Evolutionary conservation across 37 sponge, comb jelly and placozoan genomes (phyloP).

Genomic region (Hexactinellida sp.): DNA sequence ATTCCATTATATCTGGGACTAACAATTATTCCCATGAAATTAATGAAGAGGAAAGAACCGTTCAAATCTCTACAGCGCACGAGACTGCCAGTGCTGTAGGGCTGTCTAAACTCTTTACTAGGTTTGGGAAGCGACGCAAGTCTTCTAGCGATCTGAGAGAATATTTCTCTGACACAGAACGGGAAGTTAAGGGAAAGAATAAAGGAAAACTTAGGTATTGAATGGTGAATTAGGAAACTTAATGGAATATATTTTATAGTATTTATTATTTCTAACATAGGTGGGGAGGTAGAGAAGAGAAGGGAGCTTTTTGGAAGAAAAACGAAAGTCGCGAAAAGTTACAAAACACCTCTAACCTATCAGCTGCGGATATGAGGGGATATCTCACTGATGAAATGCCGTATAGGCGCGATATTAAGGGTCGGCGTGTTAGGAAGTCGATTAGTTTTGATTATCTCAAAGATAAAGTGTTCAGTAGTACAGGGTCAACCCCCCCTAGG

Average conservation of each 20-base stretch:
- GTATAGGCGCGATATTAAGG: not conserved
- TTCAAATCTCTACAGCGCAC: not conserved
- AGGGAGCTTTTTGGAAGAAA: not conserved
- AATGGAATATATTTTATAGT: not conserved
- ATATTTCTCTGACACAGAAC: conserved; percentile 12
- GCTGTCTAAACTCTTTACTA: not conserved
- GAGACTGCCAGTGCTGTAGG: not conserved
- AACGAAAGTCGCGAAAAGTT: not conserved
- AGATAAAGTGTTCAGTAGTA: not conserved
- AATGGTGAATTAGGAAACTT: not conserved
- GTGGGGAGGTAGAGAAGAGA: not conserved
- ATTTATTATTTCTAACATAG: not conserved
- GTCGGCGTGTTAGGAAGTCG: not conserved
- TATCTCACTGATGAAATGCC: not conserved
- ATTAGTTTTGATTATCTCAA: conserved; percentile 7
- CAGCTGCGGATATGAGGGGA: not conserved
- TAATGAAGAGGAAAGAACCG: no score
- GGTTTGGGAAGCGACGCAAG: not conserved
- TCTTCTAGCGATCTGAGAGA: not conserved
- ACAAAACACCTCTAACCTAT: not conserved
- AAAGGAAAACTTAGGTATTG: not conserved
- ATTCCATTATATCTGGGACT: not conserved
- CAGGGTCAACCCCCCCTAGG: not conserved
- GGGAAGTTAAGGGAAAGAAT: not conserved
- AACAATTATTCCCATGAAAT: no score